A percentile compares a stretch with the other conserved stretches of the same genome.
These are phyloP conservation scores for Carassius carassius DNA, from an alignment of 2,113 vertebrate genomes.

Conservation along the genomic window DNA sequence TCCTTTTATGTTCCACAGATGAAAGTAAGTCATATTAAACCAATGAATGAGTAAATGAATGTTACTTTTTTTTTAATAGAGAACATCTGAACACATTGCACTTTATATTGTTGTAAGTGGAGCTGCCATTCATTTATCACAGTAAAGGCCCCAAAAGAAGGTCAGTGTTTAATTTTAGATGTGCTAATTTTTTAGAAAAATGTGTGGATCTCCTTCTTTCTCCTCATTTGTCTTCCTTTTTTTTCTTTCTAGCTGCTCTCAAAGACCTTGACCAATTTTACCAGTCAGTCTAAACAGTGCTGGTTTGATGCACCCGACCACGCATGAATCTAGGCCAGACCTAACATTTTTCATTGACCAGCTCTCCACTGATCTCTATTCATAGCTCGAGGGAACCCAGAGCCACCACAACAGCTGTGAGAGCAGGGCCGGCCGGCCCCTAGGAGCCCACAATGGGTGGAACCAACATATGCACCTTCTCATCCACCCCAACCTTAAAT, in stretches of 20 bases:
- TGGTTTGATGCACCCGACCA: slow-evolving; percentile 23
- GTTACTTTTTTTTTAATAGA: no score
- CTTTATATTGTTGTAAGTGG: neutral
- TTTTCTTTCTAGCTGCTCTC: slow-evolving; percentile 10
- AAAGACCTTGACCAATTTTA: slow-evolving; percentile 28
- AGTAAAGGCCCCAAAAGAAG: slow-evolving; percentile 1
- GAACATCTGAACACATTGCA: no score
- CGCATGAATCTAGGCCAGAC: slow-evolving; percentile 15
- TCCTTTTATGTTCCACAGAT: no score
- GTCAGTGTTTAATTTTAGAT: slow-evolving; percentile 32
- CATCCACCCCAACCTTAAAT: slow-evolving; percentile 21
- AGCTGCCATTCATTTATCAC: slow-evolving; percentile 21
- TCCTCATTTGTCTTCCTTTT: slow-evolving; percentile 2
- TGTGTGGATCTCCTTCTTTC: neutral
- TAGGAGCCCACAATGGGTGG: slow-evolving; percentile 14
- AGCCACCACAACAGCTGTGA: slow-evolving; percentile 26
- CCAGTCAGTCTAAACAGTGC: neutral
- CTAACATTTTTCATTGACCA: slow-evolving; percentile 15
- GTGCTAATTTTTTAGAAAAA: slow-evolving; percentile 9
- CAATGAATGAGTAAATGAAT: neutral
- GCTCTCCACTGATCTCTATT: slow-evolving; percentile 26
- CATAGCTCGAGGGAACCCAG: slow-evolving; percentile 13
- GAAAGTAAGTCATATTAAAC: no score
- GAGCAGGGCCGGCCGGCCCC: neutral
- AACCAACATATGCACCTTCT: slow-evolving; percentile 27